Evolutionary conservation across 2,113 vertebrate species (phyloP).

Genomic region (Bubo scandiacus): DNA sequence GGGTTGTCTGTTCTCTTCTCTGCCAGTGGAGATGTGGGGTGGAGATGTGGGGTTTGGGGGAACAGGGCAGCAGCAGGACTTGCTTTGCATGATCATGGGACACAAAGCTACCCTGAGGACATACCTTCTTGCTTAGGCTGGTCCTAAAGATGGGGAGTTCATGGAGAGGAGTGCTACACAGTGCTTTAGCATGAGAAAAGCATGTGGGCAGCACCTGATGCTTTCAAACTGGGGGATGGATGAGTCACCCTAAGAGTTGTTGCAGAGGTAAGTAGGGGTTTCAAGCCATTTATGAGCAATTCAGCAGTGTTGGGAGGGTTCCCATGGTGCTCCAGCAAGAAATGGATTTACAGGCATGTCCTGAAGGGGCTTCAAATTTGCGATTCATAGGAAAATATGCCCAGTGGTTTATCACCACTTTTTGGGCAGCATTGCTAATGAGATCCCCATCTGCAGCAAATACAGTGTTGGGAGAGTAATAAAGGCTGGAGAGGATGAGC

Average conservation of each 20-base stretch:
- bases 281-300: not conserved
- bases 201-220: not conserved
- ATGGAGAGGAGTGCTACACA: rapidly evolving
- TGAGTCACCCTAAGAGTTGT: not conserved
- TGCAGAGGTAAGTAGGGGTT: not conserved
- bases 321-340: not conserved
- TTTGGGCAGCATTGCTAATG: not conserved
- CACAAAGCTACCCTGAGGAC: not conserved
- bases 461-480: not conserved
- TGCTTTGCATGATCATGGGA: not conserved
- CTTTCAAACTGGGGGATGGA: not conserved
- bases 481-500: not conserved
- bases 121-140: not conserved
- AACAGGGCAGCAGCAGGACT: not conserved
- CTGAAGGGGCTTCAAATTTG: not conserved
- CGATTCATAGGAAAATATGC: not conserved
- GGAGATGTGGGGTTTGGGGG: not conserved
- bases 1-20: not conserved
- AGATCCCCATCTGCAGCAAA: not conserved
- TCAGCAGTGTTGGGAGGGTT: not conserved
- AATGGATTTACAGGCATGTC: not conserved
- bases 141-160: not conserved
- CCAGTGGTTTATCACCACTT: not conserved
- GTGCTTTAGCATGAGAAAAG: not conserved
- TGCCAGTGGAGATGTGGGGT: not conserved